Percentiles rank a stretch among this genome's conserved stretches.
Evolutionary conservation across 1,140 invertebrate species (phyloP).

Genomic region (Drosophila athabasca): DNA sequence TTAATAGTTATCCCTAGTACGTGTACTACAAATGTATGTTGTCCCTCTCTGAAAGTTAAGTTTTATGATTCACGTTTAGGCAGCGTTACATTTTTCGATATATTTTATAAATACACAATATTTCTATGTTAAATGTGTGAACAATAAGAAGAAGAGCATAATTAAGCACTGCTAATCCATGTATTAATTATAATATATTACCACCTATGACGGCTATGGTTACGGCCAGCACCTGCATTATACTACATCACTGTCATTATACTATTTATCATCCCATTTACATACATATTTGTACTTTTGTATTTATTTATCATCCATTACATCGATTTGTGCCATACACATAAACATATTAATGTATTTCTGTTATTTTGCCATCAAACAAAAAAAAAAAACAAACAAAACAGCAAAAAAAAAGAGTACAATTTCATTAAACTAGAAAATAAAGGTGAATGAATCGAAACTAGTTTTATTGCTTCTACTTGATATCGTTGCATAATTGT

Average conservation of each 20-base stretch:
- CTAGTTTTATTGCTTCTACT: constrained; percentile 34
- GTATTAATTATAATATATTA: constrained; percentile 34
- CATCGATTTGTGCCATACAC: constrained; percentile 49
- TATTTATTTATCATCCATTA: constrained; percentile 53
- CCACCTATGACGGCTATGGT: constrained; percentile 38
- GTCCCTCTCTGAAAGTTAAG: constrained; percentile 61
- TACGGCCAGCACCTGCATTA: constrained; percentile 9
- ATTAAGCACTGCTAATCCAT: constrained; percentile 50
- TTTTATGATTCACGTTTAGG: constrained; percentile 30
- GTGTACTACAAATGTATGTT: constrained; percentile 30
- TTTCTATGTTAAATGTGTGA: constrained; percentile 51
- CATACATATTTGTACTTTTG: constrained; percentile 11
- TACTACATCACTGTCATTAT: constrained; percentile 37
- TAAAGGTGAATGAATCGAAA: constrained; percentile 54
- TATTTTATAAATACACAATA: constrained; percentile 66
- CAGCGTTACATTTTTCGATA: constrained; percentile 61
- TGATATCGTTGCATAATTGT: constrained; percentile 34
- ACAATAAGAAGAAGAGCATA: constrained; percentile 12
- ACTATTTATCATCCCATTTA: constrained; percentile 26
- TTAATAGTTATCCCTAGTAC: neutral
- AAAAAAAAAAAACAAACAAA: constrained; percentile 6
- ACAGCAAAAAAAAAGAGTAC: constrained; percentile 36
- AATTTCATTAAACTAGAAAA: constrained; percentile 50
- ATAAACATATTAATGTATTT: constrained; percentile 40
- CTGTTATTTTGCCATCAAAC: constrained; percentile 38